A percentile compares a stretch with the other conserved stretches of the same genome.
phyloP scores from a whole-genome alignment of 23 tunicate genomes.

The Oikopleura albicans region DNA sequence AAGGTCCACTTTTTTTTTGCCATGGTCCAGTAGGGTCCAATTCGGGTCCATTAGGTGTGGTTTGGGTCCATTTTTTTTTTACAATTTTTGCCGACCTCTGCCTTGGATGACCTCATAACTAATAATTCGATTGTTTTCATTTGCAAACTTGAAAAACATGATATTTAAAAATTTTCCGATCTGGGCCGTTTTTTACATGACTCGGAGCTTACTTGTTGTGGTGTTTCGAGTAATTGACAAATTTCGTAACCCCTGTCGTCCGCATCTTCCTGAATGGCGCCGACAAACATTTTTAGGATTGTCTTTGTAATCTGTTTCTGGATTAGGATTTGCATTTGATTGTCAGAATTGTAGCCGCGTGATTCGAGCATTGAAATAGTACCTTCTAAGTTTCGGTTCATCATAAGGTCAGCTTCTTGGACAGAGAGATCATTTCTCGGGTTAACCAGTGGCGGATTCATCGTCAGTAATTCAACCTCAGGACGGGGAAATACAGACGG shows the following conservation, averaged over 20 bases:
- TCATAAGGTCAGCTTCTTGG: conserved; percentile 9
- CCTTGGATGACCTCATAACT: too few species aligned
- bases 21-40: too few species aligned
- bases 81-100: too few species aligned
- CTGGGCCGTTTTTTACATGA: too few species aligned
- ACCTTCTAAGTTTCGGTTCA: background rate
- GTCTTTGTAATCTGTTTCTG: conserved; percentile 2
- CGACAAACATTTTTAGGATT: background rate
- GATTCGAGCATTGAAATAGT: background rate
- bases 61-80: too few species aligned
- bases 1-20: too few species aligned
- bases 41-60: too few species aligned
- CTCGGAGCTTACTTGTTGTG: background rate
- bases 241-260: conserved; percentile 15
- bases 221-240: background rate
- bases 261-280: background rate
- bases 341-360: background rate
- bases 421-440: background rate
- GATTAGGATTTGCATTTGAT: background rate
- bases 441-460: background rate
- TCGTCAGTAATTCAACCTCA: background rate
- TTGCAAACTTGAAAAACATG: too few species aligned
- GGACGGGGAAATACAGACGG: background rate
- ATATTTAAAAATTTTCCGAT: too few species aligned
- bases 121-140: too few species aligned